Conservation (phyloP, 2,113 vertebrate genomes). For the Psophia crepitans region DNA sequence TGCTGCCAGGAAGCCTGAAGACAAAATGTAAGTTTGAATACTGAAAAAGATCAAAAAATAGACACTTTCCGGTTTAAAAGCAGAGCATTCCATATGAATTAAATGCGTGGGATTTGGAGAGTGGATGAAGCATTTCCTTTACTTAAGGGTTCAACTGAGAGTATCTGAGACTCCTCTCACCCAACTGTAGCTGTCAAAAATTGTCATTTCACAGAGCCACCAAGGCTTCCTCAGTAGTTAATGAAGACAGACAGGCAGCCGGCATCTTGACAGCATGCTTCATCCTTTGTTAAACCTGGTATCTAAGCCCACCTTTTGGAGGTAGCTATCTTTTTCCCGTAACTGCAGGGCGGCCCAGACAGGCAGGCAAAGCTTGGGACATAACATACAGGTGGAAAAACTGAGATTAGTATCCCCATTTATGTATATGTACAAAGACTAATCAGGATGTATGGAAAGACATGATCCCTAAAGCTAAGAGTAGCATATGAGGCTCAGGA, state of each 20-base stretch:
- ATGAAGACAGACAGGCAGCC: neutral
- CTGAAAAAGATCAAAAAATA: neutral
- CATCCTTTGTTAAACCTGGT: neutral
- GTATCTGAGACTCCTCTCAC: neutral
- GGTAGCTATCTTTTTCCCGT: neutral
- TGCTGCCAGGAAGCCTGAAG: conserved; percentile 6
- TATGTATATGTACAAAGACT: neutral
- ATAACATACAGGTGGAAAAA: neutral
- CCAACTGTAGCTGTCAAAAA: neutral
- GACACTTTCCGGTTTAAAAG: neutral
- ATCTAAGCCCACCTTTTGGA: neutral
- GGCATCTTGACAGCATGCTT: neutral
- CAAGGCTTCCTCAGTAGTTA: neutral
- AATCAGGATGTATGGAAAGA: neutral
- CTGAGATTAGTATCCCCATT: neutral
- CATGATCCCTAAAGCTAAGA: neutral
- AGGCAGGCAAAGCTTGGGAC: neutral
- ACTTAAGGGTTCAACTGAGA: neutral
- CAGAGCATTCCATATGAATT: neutral
- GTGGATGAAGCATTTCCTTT: neutral
- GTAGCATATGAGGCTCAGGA: neutral
- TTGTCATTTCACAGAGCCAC: neutral
- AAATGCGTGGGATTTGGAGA: neutral
- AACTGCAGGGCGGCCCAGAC: neutral
- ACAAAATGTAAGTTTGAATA: conserved; percentile 28